phyloP scores from a whole-genome alignment of 2,888 invertebrate species.

The Epistrophella euchroma region DNA sequence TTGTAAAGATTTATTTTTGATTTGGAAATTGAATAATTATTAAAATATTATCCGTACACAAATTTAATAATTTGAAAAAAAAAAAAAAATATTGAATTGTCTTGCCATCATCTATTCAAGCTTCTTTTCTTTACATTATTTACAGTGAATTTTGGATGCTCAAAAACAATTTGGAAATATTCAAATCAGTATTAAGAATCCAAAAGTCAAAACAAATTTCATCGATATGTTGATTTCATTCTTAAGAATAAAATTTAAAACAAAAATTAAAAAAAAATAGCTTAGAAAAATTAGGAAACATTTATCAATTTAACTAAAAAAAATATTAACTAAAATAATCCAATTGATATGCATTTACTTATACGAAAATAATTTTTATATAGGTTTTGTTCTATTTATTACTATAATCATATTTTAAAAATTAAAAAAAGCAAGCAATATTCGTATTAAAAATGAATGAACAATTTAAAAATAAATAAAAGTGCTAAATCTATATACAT shows the following conservation, averaged over 20 bases:
- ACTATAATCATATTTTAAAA: constrained; percentile 29
- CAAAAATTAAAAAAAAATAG: constrained; percentile 11
- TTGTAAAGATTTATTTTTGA: neutral
- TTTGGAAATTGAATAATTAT: neutral
- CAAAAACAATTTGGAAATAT: constrained; percentile 34
- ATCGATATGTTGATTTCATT: constrained; percentile 69
- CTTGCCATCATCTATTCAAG: constrained; percentile 19
- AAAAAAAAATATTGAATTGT: neutral
- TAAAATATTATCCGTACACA: too few species aligned
- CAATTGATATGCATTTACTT: constrained; percentile 74
- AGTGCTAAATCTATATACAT: constrained; percentile 63
- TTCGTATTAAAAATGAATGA: neutral
- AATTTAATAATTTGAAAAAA: neutral
- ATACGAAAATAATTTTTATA: constrained; percentile 45
- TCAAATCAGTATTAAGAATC: constrained; percentile 25
- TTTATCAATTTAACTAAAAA: constrained; percentile 2
- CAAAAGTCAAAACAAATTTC: constrained; percentile 33
- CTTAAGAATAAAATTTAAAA: constrained; percentile 24
- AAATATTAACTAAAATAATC: constrained; percentile 24
- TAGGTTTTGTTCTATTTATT: constrained; percentile 28
- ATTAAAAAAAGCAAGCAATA: constrained; percentile 51
- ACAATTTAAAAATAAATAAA: constrained; percentile 4
- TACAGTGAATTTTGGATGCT: constrained; percentile 29
- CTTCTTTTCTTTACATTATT: constrained; percentile 23
- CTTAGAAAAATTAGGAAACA: neutral